These are phyloP conservation scores for Pseudopleuronectes americanus DNA, from an alignment of 2,797 vertebrate genomes.

Conservation along the genomic window DNA sequence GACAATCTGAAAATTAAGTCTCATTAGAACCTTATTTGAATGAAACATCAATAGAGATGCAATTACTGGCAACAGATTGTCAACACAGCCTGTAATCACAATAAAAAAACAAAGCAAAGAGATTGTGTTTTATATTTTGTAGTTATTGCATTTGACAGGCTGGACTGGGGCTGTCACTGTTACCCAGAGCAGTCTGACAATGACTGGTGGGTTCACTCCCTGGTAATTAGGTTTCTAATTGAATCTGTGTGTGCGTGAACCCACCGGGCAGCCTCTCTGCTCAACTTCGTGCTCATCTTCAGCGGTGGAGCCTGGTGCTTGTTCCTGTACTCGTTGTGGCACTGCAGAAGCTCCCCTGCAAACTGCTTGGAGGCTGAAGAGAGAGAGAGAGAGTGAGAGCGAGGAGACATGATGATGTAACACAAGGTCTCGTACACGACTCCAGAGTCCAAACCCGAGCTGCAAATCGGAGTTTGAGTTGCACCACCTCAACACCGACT, in stretches of 20 bases:
- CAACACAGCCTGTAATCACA: constrained; percentile 23
- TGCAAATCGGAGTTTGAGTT: constrained; percentile 1
- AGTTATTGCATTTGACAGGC: constrained; percentile 38
- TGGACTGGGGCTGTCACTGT: constrained; percentile 26
- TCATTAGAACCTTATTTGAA: constrained; percentile 18
- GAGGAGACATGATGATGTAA: constrained; percentile 36
- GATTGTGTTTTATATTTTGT: constrained; percentile 9
- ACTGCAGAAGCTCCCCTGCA: constrained; percentile 88
- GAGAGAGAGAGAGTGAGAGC: constrained; percentile 20
- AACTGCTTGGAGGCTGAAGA: constrained; percentile 91
- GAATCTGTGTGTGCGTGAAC: constrained; percentile 61
- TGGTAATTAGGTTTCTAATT: constrained; percentile 57
- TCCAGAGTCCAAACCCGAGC: not conserved
- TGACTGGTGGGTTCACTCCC: constrained; percentile 26
- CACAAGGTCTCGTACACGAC: constrained; percentile 14
- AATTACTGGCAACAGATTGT: constrained; percentile 31
- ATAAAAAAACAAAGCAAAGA: constrained; percentile 14
- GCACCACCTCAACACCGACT: not conserved
- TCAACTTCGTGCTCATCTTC: constrained; percentile 92
- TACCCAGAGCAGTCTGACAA: constrained; percentile 41
- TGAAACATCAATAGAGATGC: constrained; percentile 19
- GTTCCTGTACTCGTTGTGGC: constrained; percentile 93
- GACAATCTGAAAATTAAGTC: constrained; percentile 9
- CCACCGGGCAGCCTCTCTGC: constrained; percentile 91
- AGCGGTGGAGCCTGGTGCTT: constrained; percentile 91